A percentile compares a stretch with the other conserved stretches of the same genome.
These are phyloP conservation scores for Ethmia dodecea DNA, from an alignment of 2,888 invertebrate genomes.

Conservation along the genomic window DNA sequence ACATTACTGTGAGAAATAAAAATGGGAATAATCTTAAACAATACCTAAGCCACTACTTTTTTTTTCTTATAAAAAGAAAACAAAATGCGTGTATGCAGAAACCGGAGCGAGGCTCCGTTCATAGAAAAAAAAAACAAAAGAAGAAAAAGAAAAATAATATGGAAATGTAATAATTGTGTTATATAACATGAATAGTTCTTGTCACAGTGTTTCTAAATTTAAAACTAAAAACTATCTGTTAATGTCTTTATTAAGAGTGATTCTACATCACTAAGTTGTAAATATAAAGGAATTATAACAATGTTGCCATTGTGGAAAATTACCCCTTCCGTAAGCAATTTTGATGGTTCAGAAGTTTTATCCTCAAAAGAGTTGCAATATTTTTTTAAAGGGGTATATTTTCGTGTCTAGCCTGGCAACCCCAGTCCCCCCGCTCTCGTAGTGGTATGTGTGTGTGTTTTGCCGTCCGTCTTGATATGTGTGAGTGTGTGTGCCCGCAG, in stretches of 20 bases:
- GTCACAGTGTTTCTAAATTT: constrained; percentile 62
- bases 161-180: constrained; percentile 62
- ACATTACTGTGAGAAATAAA: constrained; percentile 53
- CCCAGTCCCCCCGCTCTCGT: constrained; percentile 48
- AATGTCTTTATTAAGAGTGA: constrained; percentile 74
- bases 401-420: no score
- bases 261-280: constrained; percentile 66
- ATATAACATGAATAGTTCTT: constrained; percentile 27
- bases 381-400: constrained; percentile 44
- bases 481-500: constrained; percentile 67
- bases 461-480: constrained; percentile 75
- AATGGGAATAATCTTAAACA: constrained; percentile 65
- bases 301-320: constrained; percentile 52
- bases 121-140: constrained; percentile 24
- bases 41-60: constrained; percentile 51
- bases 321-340: constrained; percentile 15
- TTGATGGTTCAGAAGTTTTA: not conserved
- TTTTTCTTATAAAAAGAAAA: constrained; percentile 36
- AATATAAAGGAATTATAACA: constrained; percentile 64
- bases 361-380: constrained; percentile 14
- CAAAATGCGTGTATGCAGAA: constrained; percentile 53
- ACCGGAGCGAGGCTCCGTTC: constrained; percentile 36
- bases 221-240: constrained; percentile 62
- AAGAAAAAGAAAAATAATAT: constrained; percentile 35
- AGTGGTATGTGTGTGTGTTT: constrained; percentile 56